Conservation (phyloP, 2,888 invertebrate species). For the Lochmaea crataegi region DNA sequence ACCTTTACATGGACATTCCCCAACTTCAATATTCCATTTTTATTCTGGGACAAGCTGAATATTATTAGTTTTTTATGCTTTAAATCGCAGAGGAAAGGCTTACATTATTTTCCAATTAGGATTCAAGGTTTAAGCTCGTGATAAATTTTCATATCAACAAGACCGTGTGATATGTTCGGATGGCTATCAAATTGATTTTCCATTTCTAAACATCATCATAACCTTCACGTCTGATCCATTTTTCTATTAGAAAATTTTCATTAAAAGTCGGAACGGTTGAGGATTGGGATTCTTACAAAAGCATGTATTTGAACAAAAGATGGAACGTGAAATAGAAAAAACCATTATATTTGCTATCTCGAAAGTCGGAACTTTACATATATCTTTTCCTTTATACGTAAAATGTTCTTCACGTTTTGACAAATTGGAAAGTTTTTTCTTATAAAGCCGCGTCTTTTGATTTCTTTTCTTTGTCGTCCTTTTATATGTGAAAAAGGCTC, state of each 20-base stretch:
- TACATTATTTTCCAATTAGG: background rate
- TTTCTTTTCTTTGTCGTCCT: background rate
- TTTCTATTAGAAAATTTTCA: conserved; percentile 5
- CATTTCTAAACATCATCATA: background rate
- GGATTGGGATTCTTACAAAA: conserved; percentile 2
- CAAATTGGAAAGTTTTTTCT: conserved; percentile 8
- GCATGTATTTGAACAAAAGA: conserved; percentile 8
- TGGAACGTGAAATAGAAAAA: background rate
- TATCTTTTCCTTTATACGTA: background rate
- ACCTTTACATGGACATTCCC: too few relatives aligned
- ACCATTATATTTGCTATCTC: background rate
- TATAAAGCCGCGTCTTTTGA: background rate
- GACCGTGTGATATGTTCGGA: background rate
- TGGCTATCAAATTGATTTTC: background rate
- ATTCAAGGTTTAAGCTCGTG: background rate
- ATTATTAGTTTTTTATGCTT: too few relatives aligned
- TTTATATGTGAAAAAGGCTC: background rate
- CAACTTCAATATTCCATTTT: too few relatives aligned
- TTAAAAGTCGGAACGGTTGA: background rate
- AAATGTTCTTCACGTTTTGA: background rate
- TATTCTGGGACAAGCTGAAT: too few relatives aligned
- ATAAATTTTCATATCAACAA: background rate
- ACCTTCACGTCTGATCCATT: background rate
- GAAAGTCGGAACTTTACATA: conserved; percentile 5
- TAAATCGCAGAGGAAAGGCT: background rate